Evolutionary conservation across 2,797 vertebrate species (phyloP), one percentile per base, ranked within the genome.

Genomic region (Antrozous pallidus): DNA sequence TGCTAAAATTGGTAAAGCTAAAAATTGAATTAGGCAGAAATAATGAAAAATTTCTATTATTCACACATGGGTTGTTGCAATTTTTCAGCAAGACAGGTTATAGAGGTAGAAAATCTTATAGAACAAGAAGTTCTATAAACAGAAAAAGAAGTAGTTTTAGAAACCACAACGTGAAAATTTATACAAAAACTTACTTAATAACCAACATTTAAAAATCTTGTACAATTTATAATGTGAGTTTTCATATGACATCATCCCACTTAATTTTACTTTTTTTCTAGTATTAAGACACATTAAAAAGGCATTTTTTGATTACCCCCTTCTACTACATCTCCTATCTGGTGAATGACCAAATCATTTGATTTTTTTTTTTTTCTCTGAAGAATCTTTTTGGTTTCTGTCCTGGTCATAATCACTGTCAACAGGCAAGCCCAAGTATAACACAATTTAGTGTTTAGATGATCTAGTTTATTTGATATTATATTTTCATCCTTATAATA

Each of bases 11-110:
- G 81, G 67, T 69, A 84, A 93, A 88, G 71, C 73, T 95, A 82
- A 96, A 96, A 94, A 85, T 51, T 92, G 92, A 95, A 93, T 96
- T 95, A 95, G 88, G 92, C 11, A 95, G 92, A 96, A 96, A 96
- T 93, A 97, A 94, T 94, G 85, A 88, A 93, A 97, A 94, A n/a
- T 90, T 96, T 85, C 47, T 96, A 92, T 89, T 94, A 80, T 97
- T 93, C 96, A 95, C 92, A 95, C 96, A 88, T 93, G 95, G 54
- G 28, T 90, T 73, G 38, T 49, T 92, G 42, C 74, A 73, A 92
- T 96, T 96, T 96, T 97, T 96, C 85, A 93, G 56, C n/a, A 94
- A 70, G 92, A 93, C 73, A 91, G 88, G 93, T 88, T 94, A 92
- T 2, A 88, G 71, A 95, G 78, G 77, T 93, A 94, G 88, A 96